Conservation (phyloP, 2,797 vertebrate genomes). For the Pyrocephalus nanus region DNA sequence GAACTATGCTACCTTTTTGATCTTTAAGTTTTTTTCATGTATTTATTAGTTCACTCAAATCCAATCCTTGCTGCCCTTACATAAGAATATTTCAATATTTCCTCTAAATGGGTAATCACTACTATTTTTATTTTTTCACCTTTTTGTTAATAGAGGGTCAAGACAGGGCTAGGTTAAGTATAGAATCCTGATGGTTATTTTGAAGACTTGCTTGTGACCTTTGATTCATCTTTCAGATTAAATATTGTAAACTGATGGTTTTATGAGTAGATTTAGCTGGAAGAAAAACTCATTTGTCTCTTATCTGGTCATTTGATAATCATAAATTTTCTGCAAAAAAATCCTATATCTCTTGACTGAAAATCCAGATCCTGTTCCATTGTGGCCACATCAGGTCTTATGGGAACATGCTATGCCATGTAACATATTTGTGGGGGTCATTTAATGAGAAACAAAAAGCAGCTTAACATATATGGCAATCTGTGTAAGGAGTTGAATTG, state of each 20-base stretch:
- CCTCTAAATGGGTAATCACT: not conserved
- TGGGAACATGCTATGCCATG: not conserved
- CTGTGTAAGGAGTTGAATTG: not conserved
- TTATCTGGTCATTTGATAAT: not conserved
- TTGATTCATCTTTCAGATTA: not conserved
- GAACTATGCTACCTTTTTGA: not conserved
- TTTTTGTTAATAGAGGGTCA: not conserved
- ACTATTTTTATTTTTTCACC: not conserved
- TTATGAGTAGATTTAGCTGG: not conserved
- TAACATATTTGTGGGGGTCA: not conserved
- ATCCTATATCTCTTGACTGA: accelerated
- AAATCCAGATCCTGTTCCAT: not conserved
- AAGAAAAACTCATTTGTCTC: not conserved
- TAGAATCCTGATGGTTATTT: not conserved
- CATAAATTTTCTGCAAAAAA: not conserved
- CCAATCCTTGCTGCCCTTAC: not conserved
- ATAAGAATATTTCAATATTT: not conserved
- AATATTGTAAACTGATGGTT: not conserved
- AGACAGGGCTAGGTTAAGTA: not conserved
- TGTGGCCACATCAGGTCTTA: not conserved
- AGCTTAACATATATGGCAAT: not conserved
- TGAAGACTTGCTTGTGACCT: not conserved
- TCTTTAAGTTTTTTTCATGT: not conserved
- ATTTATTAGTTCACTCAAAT: not conserved
- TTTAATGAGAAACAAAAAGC: not conserved